Percentiles rank a stretch among this genome's conserved stretches.
These are phyloP conservation scores for Dendrocincla fuliginosa DNA, from an alignment of 2,797 vertebrate genomes.

Conservation along the genomic window DNA sequence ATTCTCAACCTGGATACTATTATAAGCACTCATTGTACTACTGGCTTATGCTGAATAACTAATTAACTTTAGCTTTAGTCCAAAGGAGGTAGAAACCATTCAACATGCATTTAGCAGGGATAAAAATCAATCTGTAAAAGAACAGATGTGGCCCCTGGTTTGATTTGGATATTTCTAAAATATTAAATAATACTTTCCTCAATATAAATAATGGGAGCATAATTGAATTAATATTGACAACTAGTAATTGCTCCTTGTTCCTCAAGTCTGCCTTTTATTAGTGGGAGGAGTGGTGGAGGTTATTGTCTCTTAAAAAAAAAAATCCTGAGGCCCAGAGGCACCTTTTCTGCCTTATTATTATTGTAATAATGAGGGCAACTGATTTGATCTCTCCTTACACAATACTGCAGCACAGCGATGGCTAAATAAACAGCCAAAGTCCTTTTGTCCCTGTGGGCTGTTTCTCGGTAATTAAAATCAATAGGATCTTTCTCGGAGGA, in stretches of 20 bases:
- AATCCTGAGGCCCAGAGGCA: slow-evolving; percentile 78
- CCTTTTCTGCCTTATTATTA: slow-evolving; percentile 90
- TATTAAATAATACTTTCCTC: slow-evolving; percentile 57
- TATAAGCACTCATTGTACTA: background rate
- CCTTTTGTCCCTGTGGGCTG: slow-evolving; percentile 92
- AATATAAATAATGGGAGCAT: slow-evolving; percentile 73
- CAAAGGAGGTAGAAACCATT: slow-evolving; percentile 8
- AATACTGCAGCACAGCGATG: slow-evolving; percentile 84
- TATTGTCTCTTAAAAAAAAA: slow-evolving; percentile 76
- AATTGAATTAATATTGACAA: slow-evolving; percentile 83
- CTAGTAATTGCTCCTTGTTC: slow-evolving; percentile 79
- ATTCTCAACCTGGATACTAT: background rate
- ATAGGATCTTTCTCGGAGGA: slow-evolving; percentile 92
- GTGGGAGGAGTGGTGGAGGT: slow-evolving; percentile 65
- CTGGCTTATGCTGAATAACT: slow-evolving; percentile 30
- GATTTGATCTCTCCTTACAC: slow-evolving; percentile 94
- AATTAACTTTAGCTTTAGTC: slow-evolving; percentile 31
- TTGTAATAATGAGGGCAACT: slow-evolving; percentile 90
- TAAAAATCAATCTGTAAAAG: slow-evolving; percentile 35
- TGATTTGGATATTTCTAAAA: slow-evolving; percentile 33
- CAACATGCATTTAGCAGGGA: slow-evolving; percentile 5
- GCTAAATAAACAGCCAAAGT: slow-evolving; percentile 93
- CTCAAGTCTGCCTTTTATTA: slow-evolving; percentile 64
- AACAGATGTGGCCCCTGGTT: background rate
- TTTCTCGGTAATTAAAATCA: slow-evolving; percentile 99